Evolutionary conservation across 2,888 invertebrate species (phyloP), one percentile per base, ranked within the genome.

Genomic region (Latrodectus elegans): DNA sequence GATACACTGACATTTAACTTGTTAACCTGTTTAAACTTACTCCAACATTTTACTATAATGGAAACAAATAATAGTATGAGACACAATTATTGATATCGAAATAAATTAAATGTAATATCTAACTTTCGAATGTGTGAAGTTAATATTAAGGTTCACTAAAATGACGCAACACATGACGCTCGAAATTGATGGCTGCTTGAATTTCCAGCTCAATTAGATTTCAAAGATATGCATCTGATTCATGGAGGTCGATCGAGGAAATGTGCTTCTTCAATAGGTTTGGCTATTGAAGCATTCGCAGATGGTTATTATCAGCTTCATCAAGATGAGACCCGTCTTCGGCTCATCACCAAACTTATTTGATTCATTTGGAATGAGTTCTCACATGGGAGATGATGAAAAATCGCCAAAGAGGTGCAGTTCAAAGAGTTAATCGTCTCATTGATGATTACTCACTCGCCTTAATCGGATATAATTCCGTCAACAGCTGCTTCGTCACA

Each of bases 401-500:
- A 52, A 53, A 26, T 55, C 17, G 55, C 38, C 15, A 67, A n/a
- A 67, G 22, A 78, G 78, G 78, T 70, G 70, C 78, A 78, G 78
- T 78, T 70, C 78, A 78, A 78, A 60, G 22, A 74, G 74, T 74
- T 74, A 74, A 74, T 74, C 60, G 74, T 2, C 52, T 17, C 22
- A 38, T 49, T 15, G 67, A 49, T 77, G 65, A 77, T 77, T 67
- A 77, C 17, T 12, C n/a, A n/a, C 38, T 22, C 52, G 14, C 17
- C 74, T 55, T 60, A 65, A 65, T 76, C 76, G 77, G 26, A 22
- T 26, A 78, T 52, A 52, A 15, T 52, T 52, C 52, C 70, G 52
- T 77, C 55, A 74, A 11, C 70, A 78, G 70, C 55, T 68, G 78
- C 65, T 53, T 78, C 68, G 68, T 78, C 68, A 78, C 55, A 68